Percentiles rank a stretch among this genome's conserved stretches.
phyloP scores from a whole-genome alignment of 2,113 vertebrate species.

The Triplophysa rosa region DNA sequence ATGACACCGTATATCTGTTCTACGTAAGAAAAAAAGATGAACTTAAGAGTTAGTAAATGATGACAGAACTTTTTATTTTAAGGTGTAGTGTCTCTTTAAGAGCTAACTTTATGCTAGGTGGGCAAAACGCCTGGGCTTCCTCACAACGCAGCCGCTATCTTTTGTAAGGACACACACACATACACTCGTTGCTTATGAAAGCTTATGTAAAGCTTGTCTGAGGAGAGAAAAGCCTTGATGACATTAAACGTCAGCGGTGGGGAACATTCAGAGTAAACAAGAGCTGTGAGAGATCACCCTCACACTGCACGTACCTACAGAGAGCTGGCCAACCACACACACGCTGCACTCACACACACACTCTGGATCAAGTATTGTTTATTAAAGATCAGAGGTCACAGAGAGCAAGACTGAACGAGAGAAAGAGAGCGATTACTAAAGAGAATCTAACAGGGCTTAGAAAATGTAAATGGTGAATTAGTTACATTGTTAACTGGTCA shows the following conservation, averaged over 20 bases:
- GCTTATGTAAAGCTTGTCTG: constrained; percentile 61
- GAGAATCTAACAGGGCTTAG: constrained; percentile 20
- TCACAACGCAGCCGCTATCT: constrained; percentile 20
- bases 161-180: constrained; percentile 6
- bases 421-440: constrained; percentile 10
- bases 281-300: constrained; percentile 63
- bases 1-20: too few species aligned
- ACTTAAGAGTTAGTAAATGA: too few species aligned
- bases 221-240: constrained; percentile 62
- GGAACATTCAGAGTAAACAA: constrained; percentile 71
- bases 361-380: constrained; percentile 68
- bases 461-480: constrained; percentile 10
- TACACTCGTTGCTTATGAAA: constrained; percentile 29
- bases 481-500: constrained; percentile 24
- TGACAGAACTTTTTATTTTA: too few species aligned
- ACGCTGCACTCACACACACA: constrained; percentile 56
- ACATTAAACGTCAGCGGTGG: constrained; percentile 72
- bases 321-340: constrained; percentile 13
- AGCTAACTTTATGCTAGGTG: background rate
- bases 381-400: constrained; percentile 59
- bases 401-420: constrained; percentile 49
- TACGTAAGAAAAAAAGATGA: too few species aligned
- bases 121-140: constrained; percentile 31
- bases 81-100: background rate
- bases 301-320: constrained; percentile 53